Conservation (phyloP, 2,888 invertebrate species). For the Terebella lapidaria region DNA sequence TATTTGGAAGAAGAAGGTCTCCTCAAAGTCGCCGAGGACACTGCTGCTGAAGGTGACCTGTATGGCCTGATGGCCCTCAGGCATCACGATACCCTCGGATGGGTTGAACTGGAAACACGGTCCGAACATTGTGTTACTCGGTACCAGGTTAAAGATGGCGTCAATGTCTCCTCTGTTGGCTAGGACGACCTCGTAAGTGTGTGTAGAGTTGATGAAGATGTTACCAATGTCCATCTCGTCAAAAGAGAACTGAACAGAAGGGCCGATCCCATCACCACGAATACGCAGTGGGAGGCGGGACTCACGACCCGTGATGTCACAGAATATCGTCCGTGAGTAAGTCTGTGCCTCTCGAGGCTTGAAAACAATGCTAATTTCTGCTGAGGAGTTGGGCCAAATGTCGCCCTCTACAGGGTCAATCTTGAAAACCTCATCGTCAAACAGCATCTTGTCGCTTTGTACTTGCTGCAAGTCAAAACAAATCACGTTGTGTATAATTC, state of each 20-base stretch:
- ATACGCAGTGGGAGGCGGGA: slow-evolving; percentile 49
- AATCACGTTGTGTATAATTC: too few relatives aligned
- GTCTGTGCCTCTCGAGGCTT: slow-evolving; percentile 47
- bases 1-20: slow-evolving; percentile 48
- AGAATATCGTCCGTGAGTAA: slow-evolving; percentile 49
- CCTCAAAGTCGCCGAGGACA: slow-evolving; percentile 50
- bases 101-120: slow-evolving; percentile 51
- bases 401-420: slow-evolving; percentile 52
- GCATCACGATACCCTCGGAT: slow-evolving; percentile 49
- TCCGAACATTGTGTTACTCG: slow-evolving; percentile 42
- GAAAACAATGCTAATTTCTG: slow-evolving; percentile 49
- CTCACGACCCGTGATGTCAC: slow-evolving; percentile 53
- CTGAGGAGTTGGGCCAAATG: slow-evolving; percentile 52
- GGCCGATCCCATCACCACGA: slow-evolving; percentile 52
- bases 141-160: slow-evolving; percentile 47
- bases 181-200: slow-evolving; percentile 51
- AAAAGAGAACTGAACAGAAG: slow-evolving; percentile 49
- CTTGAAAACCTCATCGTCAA: slow-evolving; percentile 48
- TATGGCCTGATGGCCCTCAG: slow-evolving; percentile 51
- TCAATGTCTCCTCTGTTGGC: slow-evolving; percentile 54
- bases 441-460: slow-evolving; percentile 42
- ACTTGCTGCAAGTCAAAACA: slow-evolving; percentile 44
- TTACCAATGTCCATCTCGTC: slow-evolving; percentile 51
- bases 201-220: slow-evolving; percentile 51
- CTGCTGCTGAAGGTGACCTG: slow-evolving; percentile 45